Evolutionary conservation across 2,113 vertebrate genomes (phyloP), one percentile per base, ranked within the genome.

Genomic region (Nicator chloris): DNA sequence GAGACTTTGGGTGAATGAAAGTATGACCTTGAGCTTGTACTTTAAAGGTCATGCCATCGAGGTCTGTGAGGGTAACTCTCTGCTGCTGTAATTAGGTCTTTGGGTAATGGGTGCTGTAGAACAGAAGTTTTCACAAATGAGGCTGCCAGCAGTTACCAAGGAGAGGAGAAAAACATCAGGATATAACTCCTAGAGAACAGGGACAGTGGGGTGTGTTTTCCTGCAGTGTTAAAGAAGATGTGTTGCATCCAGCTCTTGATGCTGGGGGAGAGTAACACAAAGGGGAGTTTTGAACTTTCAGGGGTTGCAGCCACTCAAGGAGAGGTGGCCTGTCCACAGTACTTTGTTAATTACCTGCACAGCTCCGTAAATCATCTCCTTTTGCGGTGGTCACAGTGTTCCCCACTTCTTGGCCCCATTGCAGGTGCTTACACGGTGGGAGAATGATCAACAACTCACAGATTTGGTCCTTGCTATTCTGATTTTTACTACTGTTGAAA

Each of bases 1-100:
- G 92, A 82, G 86, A 91, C 93, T 95, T 80, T 7, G 82, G 68
- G 61, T 68, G 93, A 88, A 86, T 93, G 79, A 75, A 87, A 91
- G 73, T 27, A 24, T 90, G 88, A 95, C 93, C 95, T 97, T 97
- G 84, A 95, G 88, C 66, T 90, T 69, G 54, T 76, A 63, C 71
- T 92, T 79, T 82, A 90, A 94, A 95, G 88, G 90, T 92, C 88
- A 15, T 16, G 49, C 59, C 76, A 37, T 90, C 2, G 1, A 47
- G 60, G 50, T 69, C 56, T 59, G 47, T 50, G 27, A 70, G 72
- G 78, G 71, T 66, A 31, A 33, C 63, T 86, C 65, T 64, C 44
- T 84, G 11, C 83, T 83, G 70, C 78, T 84, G 44, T 89, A 91
- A 95, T 96, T 89, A 90, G 75, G 56, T 68, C 49, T 87, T 91